Conservation (phyloP, 2,888 invertebrate species). For the Patella pellucida region DNA sequence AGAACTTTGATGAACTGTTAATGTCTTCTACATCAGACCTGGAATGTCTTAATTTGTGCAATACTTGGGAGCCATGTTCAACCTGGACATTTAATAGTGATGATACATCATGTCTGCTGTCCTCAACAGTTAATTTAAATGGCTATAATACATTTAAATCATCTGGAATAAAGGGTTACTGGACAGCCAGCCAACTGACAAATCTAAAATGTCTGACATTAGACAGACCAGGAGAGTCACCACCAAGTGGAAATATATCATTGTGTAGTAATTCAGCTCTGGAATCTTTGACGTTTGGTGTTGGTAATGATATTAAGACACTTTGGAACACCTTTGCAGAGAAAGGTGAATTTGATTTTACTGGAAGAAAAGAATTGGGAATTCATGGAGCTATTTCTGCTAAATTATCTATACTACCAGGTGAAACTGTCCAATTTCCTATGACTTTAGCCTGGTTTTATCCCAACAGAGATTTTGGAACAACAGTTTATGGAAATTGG, state of each 20-base stretch:
- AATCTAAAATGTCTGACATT: neutral
- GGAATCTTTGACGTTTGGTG: neutral
- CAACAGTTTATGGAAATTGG: neutral
- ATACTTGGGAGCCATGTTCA: neutral
- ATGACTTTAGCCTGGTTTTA: neutral
- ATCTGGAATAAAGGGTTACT: neutral
- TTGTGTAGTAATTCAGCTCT: neutral
- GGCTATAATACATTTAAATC: neutral
- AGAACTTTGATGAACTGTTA: neutral
- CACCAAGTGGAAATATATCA: neutral
- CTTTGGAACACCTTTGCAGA: constrained; percentile 6
- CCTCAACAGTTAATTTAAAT: neutral
- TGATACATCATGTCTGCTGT: neutral
- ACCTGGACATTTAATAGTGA: neutral
- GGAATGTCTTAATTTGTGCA: neutral
- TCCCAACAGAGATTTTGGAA: neutral
- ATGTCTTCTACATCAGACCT: neutral
- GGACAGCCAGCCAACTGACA: neutral
- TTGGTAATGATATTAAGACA: neutral
- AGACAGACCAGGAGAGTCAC: neutral
- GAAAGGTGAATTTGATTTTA: neutral
- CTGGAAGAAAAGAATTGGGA: neutral
- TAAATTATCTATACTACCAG: neutral
- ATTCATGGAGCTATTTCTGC: neutral
- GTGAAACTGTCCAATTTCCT: neutral